Evolutionary conservation across 37 sponge, comb jelly and placozoan species (phyloP), one percentile per base, ranked within the genome.

Genomic region (Ianthella basta): DNA sequence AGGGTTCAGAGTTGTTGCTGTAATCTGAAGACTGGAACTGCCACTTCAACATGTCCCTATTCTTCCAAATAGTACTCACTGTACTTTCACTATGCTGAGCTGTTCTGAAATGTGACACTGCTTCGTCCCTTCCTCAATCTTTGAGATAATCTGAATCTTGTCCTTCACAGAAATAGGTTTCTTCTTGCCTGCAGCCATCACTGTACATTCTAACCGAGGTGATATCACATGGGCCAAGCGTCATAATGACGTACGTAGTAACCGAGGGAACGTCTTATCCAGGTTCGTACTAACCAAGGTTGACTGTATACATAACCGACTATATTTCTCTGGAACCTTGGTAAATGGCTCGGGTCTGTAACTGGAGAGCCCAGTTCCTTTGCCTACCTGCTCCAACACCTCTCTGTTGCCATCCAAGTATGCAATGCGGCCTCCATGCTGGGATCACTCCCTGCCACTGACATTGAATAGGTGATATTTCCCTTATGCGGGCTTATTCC

Each of bases 181-280:
- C 80, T 80, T 80, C 59, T 54, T 56, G 8, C 56, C 50, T 73
- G 38, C 20, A 40, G 75, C 44, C 75, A 73, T 73, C 8, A 73
- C 40, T 73, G 75, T 73, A 73, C 75, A 30, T 18, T 35, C 40
- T 73, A 73, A 23, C 44, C 50, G 50, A 41, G 75, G 75, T n/a
- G 20, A 30, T 30, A 23, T 10, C 4, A 10, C 20, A 8, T 73
- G 12, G 10, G 44, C 38, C 40, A 14, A 73, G 40, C 15, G 40
- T 73, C 75, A 41, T 73, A 40, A 56, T 55, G 41, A 80, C 10
- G 80, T 80, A 41, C 59, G 80, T 80, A 80, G 16, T 80, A 80
- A 80, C 80, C 30, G 80, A 53, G 37, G 30, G 80, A 30, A 80
- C 59, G 80, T 55, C 8, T 53, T 80, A 80, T 72, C 73, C 73